Base-by-base conservation (phyloP, 2,797 vertebrate genomes). In the Botia kubotai region DNA sequence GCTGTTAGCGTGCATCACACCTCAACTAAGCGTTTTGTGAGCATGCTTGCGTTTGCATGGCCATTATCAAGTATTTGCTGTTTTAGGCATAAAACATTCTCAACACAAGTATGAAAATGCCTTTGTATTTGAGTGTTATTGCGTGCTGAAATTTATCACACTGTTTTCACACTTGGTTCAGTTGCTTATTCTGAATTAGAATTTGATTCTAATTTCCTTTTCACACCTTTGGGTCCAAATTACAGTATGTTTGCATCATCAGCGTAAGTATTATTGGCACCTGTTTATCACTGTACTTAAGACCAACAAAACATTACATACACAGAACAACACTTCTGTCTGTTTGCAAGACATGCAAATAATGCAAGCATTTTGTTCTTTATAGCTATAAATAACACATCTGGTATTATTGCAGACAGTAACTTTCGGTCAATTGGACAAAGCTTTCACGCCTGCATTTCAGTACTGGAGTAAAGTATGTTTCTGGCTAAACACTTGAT, bases 31-130 rank as follows among this genome's bases (percentile, higher is more conserved):
- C 7, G 7, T 43, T 26, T 69, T 68, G 73, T 72, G n/a, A 62
- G n/a, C 14, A 12, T 62, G 39, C 33, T 11, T 52, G 50, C 53
- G 69, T 75, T 62, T 79, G 68, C 79, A 68, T 75, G 36, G 39
- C 29, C 53, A 39, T 53, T 66, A 13, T 57, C 2, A 50, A 26
- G 48, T 13, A 5, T 14, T 21, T 17, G 19, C 19, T 46, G 36
- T 23, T 63, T 14, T 4, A 74, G 14, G 23, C 8, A 7, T 60
- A 5, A 48, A 62, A 50, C 39, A 52, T 14, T 16, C 50, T 52
- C 50, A 46, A 46, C 7, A 46, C 43, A 46, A 11, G 10, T 46
- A 2, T 1, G 2, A 6, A 43, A 46, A 46, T 10, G 8, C 2
- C 10, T 46, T 8, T 46, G 43, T 46, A 46, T 46, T 33, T 46